Evolutionary conservation across 2,888 invertebrate species (phyloP).

Genomic region (Nomada fucata): DNA sequence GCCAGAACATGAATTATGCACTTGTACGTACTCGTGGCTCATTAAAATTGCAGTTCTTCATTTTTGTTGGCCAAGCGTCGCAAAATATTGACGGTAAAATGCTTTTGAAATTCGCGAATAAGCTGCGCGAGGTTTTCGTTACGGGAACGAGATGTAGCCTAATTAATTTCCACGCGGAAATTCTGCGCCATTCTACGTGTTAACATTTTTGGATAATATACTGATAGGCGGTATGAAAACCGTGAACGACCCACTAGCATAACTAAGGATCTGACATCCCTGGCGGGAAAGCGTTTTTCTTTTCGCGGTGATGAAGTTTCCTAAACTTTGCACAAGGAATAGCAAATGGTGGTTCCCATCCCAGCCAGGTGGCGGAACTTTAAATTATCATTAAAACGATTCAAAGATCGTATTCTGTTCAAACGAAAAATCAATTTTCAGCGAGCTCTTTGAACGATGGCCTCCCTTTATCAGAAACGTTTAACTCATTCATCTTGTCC

Average conservation of each 20-base stretch:
- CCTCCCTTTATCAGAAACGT: neutral
- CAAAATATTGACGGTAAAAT: neutral
- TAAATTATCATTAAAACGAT: constrained; percentile 36
- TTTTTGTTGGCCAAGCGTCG: neutral
- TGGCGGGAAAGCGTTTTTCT: constrained; percentile 25
- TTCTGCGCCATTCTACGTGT: constrained; percentile 7
- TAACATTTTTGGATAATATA: constrained; percentile 36
- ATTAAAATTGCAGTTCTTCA: constrained; percentile 28
- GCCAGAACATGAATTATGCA: constrained; percentile 21
- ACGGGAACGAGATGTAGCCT: neutral
- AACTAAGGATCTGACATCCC: constrained; percentile 6
- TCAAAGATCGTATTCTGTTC: constrained; percentile 5
- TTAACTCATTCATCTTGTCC: neutral
- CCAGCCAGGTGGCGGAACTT: constrained; percentile 4
- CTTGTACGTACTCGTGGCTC: neutral
- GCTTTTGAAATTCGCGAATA: neutral
- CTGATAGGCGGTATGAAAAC: constrained; percentile 12
- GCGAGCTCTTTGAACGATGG: neutral
- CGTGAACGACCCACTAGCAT: constrained; percentile 18
- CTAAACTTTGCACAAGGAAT: constrained; percentile 7
- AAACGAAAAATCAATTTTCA: neutral
- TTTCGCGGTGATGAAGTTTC: constrained; percentile 32
- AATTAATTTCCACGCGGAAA: constrained; percentile 38
- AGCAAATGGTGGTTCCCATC: constrained; percentile 3
- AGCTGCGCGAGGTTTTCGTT: too few species aligned